Conservation (phyloP, 2,113 vertebrate genomes). For the Pachypanchax playfairii region DNA sequence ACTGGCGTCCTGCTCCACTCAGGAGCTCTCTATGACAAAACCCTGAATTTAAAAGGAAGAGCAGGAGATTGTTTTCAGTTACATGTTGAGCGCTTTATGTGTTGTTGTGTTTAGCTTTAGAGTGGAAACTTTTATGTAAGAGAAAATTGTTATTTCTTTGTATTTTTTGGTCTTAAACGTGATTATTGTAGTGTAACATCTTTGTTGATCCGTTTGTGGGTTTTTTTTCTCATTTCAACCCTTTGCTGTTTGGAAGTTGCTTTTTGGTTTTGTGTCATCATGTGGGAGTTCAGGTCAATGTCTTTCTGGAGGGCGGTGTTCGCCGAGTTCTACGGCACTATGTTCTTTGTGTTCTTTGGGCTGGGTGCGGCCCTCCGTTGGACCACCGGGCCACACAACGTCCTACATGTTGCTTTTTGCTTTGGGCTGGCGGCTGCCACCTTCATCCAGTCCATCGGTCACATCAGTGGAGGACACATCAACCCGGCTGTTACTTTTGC, state of each 20-base stretch:
- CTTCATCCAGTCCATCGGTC: constrained; percentile 89
- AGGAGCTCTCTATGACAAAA: constrained; percentile 74
- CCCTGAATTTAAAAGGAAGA: constrained; percentile 35
- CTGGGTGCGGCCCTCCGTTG: constrained; percentile 91
- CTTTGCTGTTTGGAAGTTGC: constrained; percentile 50
- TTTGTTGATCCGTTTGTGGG: constrained; percentile 30
- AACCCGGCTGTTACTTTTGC: constrained; percentile 95
- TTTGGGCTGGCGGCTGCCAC: constrained; percentile 92
- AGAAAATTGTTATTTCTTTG: constrained; percentile 20
- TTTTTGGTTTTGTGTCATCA: constrained; percentile 72
- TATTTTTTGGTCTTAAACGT: constrained; percentile 33
- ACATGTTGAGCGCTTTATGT: constrained; percentile 48
- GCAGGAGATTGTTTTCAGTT: constrained; percentile 45
- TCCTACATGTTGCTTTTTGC: constrained; percentile 89
- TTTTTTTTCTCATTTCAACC: constrained; percentile 50
- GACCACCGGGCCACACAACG: constrained; percentile 84
- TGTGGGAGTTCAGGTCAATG: constrained; percentile 96
- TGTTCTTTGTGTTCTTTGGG: constrained; percentile 94
- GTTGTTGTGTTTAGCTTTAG: constrained; percentile 59
- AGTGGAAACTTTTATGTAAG: constrained; percentile 38
- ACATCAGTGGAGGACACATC: constrained; percentile 93
- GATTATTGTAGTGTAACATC: constrained; percentile 26
- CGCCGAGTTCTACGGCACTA: constrained; percentile 93
- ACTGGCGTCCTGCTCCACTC: constrained; percentile 58
- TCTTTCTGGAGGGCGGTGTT: constrained; percentile 96